Evolutionary conservation across 1,140 invertebrate species (phyloP).

Genomic region (Acyrthosiphon pisum): DNA sequence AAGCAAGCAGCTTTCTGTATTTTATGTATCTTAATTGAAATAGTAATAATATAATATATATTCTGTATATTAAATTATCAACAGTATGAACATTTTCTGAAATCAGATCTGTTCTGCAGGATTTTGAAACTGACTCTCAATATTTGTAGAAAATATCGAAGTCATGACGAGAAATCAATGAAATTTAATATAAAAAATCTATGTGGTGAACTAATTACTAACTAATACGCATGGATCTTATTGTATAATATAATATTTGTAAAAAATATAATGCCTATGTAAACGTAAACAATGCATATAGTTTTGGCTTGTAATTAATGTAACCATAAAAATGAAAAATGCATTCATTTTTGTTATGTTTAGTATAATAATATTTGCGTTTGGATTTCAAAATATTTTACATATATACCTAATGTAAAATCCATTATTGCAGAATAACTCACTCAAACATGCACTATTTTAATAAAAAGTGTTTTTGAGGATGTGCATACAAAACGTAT

Average conservation of each 20-base stretch:
- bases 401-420: background rate
- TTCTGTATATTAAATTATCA: too few relatives aligned
- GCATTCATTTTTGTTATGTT: background rate
- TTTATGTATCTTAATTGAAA: background rate
- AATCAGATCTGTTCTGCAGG: background rate
- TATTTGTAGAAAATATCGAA: too few relatives aligned
- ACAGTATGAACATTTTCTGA: too few relatives aligned
- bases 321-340: too few relatives aligned
- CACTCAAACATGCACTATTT: background rate
- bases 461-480: background rate
- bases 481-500: background rate
- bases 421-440: background rate
- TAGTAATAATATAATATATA: background rate
- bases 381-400: background rate
- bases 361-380: background rate
- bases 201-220: background rate
- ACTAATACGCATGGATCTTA: too few relatives aligned
- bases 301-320: too few relatives aligned
- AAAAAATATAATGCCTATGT: too few relatives aligned
- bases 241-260: too few relatives aligned
- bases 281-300: too few relatives aligned
- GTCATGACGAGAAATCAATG: too few relatives aligned
- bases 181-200: background rate
- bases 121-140: background rate
- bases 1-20: background rate